Base-by-base conservation (phyloP, 2,797 vertebrate genomes). In the Cebuella pygmaea region DNA sequence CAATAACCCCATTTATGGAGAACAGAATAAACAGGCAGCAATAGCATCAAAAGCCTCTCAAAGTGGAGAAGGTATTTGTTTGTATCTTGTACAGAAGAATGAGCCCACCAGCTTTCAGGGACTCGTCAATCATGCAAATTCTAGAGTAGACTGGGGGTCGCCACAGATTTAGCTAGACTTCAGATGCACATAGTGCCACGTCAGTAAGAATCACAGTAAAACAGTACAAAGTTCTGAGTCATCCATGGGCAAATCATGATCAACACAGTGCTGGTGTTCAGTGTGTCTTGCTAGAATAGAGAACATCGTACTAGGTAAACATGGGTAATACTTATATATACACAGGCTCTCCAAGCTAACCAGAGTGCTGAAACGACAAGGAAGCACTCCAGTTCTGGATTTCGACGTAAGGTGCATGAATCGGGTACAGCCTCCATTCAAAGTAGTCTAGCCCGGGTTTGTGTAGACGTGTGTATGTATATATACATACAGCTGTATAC, bases 381-480 rank as follows among this genome's bases (percentile, higher is more conserved):
- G 46, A 61, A 41, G 20, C 2, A 57, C 41, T 64, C 75, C 55
- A 2, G 13, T 50, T 84, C 39, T 48, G 36, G 46, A 78, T 81
- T 81, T 4, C 22, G 33, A 55, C 5, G n/a, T 61, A 17, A 59
- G 26, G 4, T 55, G 2, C n/a, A 10, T 8, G 27, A 94, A 61
- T 84, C 39, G 27, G 4, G 17, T 57, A 46, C n/a, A 30, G 50
- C 39, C 27, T 52, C 33, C 44, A 36, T 50, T 89, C 76, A n/a
- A 20, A 59, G 15, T 1, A 12, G 12, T 33, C 78, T 55, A 67
- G 46, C 14, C 27, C 20, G 7, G 24, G 50, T 70, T 15, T 55
- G 39, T 48, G 12, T 39, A 36, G 17, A 36, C 0, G 1, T 78
- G 17, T 19, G 1, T 44, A 9, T 12, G 12, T 30, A 26, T 2